Conservation (phyloP, 2,888 invertebrate species). For the Panzeria rudis region DNA sequence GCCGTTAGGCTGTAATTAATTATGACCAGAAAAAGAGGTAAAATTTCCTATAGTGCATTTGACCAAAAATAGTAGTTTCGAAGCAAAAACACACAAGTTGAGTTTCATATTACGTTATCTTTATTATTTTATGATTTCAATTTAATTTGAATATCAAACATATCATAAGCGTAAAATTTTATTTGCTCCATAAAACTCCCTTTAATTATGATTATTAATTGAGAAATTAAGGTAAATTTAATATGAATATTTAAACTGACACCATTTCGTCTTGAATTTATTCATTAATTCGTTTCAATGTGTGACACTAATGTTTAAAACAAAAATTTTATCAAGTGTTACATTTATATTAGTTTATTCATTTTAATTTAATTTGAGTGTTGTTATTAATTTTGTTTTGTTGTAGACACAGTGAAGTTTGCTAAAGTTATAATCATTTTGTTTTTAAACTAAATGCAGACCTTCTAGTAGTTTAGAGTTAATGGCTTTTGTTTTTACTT, state of each 20-base stretch:
- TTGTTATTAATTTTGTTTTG: background rate
- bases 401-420: background rate
- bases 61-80: too few species aligned
- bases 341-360: conserved; percentile 29
- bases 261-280: conserved; percentile 15
- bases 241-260: background rate
- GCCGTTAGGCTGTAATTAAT: too few species aligned
- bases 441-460: conserved; percentile 17
- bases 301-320: background rate
- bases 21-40: too few species aligned
- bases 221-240: background rate
- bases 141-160: too few species aligned
- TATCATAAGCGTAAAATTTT: background rate
- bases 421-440: conserved; percentile 11
- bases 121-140: background rate
- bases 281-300: conserved; percentile 17
- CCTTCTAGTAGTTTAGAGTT: conserved; percentile 28
- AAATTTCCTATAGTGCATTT: too few species aligned
- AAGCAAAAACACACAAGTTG: too few species aligned
- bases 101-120: background rate
- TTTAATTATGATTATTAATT: background rate
- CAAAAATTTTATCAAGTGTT: conserved; percentile 24
- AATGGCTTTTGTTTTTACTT: background rate
- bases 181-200: conserved; percentile 6
- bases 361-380: background rate